Evolutionary conservation across 2,888 invertebrate genomes (phyloP).

Genomic region (Drosophila sordidula): DNA sequence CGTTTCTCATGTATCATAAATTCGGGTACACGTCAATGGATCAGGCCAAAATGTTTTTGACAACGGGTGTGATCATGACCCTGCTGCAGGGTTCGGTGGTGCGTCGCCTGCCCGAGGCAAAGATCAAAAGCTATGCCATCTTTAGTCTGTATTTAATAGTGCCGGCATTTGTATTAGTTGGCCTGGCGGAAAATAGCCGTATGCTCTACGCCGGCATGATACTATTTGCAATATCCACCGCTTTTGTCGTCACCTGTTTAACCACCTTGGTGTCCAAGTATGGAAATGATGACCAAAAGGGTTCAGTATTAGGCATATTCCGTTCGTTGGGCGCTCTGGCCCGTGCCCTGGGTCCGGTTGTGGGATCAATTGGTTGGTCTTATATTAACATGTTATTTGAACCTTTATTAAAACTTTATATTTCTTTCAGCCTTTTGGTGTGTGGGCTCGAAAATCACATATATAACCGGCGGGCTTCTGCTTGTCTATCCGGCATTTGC

Average conservation of each 20-base stretch:
- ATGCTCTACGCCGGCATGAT: conserved; percentile 93
- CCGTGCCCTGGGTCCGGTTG: conserved; percentile 94
- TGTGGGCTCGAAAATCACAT: conserved; percentile 93
- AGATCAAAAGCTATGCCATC: conserved; percentile 90
- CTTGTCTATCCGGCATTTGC: conserved; percentile 91
- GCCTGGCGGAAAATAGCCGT: conserved; percentile 87
- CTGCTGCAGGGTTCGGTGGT: conserved; percentile 95
- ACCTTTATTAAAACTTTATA: conserved; percentile 18
- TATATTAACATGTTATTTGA: background rate
- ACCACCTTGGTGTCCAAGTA: conserved; percentile 96
- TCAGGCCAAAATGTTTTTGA: conserved; percentile 99
- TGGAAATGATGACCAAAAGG: conserved; percentile 93
- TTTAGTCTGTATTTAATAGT: conserved; percentile 93
- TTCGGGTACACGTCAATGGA: conserved; percentile 97
- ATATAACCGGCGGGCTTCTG: conserved; percentile 91
- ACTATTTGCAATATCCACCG: conserved; percentile 94
- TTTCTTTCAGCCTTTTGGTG: conserved; percentile 93
- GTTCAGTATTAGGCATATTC: conserved; percentile 96
- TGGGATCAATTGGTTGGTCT: conserved; percentile 91
- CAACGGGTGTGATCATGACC: conserved; percentile 96
- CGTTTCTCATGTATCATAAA: conserved; percentile 96
- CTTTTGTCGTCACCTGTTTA: conserved; percentile 97
- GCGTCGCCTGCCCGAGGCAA: conserved; percentile 90
- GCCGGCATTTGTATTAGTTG: conserved; percentile 94
- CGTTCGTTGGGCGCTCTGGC: conserved; percentile 97